phyloP scores from a whole-genome alignment of 2,888 invertebrate genomes.

The Heliconius aoede region DNA sequence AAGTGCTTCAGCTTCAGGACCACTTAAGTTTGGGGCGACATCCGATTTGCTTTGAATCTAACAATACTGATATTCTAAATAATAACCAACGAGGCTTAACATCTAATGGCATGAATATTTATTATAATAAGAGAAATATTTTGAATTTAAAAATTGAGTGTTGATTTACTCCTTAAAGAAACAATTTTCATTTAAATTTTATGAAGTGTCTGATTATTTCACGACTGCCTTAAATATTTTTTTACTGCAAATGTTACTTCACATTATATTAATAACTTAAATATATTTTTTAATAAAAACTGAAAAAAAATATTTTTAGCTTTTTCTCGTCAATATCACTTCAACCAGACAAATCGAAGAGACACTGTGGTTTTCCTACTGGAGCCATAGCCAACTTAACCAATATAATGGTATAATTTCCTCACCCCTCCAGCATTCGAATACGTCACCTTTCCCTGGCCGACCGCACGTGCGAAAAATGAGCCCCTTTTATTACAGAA shows the following conservation, averaged over 20 bases:
- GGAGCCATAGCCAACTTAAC: slow-evolving; percentile 17
- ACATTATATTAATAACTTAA: too few relatives aligned
- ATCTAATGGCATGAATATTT: background rate
- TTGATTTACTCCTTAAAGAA: background rate
- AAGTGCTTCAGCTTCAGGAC: slow-evolving; percentile 18
- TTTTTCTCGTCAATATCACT: background rate
- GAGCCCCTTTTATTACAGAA: slow-evolving; percentile 43
- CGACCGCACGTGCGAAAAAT: slow-evolving; percentile 44
- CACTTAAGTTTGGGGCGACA: slow-evolving; percentile 16
- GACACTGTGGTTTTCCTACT: slow-evolving; percentile 1
- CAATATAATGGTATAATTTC: slow-evolving; percentile 41
- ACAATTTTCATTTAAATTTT: background rate
- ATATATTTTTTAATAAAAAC: background rate
- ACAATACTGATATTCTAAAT: slow-evolving; percentile 16
- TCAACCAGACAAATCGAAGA: background rate
- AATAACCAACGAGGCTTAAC: background rate
- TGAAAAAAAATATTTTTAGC: background rate
- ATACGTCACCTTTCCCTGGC: slow-evolving; percentile 42
- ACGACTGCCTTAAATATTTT: too few relatives aligned
- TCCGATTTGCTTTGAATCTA: slow-evolving; percentile 20
- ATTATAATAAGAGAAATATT: background rate
- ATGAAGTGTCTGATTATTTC: too few relatives aligned
- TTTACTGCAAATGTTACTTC: too few relatives aligned
- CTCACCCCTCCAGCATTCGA: slow-evolving; percentile 43
- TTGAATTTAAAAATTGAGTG: background rate